Evolutionary conservation across 2,797 vertebrate species (phyloP).

Genomic region (Oreochromis mossambicus): DNA sequence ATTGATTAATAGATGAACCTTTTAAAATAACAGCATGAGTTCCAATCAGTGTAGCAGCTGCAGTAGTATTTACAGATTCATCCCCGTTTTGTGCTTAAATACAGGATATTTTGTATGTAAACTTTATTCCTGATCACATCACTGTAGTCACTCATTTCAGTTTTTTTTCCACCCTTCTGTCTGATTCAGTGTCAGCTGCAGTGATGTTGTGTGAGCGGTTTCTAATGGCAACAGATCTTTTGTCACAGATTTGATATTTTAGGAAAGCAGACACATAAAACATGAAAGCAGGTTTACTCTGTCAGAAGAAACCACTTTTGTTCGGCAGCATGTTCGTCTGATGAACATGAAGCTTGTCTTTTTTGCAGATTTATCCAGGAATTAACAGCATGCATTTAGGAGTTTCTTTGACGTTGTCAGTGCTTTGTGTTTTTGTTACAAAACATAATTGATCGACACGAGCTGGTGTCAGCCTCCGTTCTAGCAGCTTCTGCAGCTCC

Average conservation of each 20-base stretch:
- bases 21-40: not conserved
- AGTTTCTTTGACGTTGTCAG: not conserved
- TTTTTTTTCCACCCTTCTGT: rapidly evolving
- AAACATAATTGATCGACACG: not conserved
- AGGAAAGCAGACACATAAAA: not conserved
- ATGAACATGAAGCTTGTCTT: not conserved
- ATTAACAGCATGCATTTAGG: not conserved
- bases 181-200: not conserved
- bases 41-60: not conserved
- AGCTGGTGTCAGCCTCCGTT: not conserved
- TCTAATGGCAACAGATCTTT: not conserved
- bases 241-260: not conserved
- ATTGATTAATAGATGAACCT: not conserved
- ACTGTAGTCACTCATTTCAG: not conserved
- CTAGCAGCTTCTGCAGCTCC: not conserved
- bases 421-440: not conserved
- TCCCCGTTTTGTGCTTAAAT: not conserved
- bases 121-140: not conserved
- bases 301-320: not conserved
- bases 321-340: not conserved
- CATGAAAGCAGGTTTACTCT: rapidly evolving
- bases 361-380: not conserved
- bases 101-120: not conserved
- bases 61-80: not conserved
- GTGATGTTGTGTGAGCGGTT: rapidly evolving